Percentiles rank a stretch among this genome's conserved stretches.
Evolutionary conservation across 2,797 vertebrate species (phyloP).

Genomic region (Pseudochirops corinnae): DNA sequence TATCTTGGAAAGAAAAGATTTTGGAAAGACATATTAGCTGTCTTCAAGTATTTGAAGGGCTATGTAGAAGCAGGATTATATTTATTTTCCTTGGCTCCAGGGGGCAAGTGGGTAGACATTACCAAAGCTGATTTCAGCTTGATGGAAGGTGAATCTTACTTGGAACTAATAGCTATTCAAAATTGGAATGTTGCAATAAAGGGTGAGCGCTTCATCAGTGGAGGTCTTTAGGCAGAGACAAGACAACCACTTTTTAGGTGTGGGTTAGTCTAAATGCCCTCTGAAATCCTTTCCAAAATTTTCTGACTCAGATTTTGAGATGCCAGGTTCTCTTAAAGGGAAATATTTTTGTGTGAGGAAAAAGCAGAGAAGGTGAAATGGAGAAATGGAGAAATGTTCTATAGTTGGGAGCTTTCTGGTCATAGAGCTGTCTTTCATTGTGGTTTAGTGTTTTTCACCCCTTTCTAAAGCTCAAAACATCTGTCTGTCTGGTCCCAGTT

Average conservation of each 20-base stretch:
- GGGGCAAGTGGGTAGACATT: not conserved
- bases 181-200: not conserved
- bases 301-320: not conserved
- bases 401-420: not conserved
- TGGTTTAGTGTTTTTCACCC: not conserved
- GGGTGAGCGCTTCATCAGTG: not conserved
- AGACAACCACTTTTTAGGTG: not conserved
- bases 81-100: not conserved
- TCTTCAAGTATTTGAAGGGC: not conserved
- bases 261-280: not conserved
- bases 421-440: not conserved
- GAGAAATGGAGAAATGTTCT: not conserved
- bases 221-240: not conserved
- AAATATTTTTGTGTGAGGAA: not conserved
- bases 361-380: not conserved
- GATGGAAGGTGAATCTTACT: not conserved
- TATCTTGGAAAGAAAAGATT: not conserved
- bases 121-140: not conserved
- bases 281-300: not conserved
- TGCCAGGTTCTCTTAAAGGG: not conserved
- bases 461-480: not conserved
- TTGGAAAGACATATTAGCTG: not conserved
- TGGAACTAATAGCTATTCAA: not conserved
- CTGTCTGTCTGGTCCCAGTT: not conserved
- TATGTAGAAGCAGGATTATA: not conserved